Conservation (phyloP, 2,888 invertebrate genomes). For the Chloroclysta siterata region DNA sequence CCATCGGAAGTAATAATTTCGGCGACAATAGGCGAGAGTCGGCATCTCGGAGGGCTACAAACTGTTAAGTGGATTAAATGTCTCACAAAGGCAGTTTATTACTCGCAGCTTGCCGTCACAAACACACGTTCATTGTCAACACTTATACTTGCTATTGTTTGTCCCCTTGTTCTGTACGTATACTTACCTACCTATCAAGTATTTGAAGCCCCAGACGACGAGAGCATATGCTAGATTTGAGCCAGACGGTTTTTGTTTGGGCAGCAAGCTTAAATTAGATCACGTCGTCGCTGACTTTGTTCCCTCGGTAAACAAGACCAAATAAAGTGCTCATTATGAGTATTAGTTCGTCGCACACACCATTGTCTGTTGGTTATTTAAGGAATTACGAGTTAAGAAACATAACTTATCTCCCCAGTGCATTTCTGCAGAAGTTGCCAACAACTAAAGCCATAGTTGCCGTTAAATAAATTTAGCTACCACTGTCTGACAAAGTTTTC, state of each 20-base stretch:
- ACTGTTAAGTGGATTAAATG: conserved; percentile 79
- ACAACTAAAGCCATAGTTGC: conserved; percentile 3
- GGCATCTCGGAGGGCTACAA: conserved; percentile 62
- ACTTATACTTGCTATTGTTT: conserved; percentile 62
- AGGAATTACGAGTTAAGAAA: neutral
- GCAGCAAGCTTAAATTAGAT: conserved; percentile 57
- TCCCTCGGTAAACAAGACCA: conserved; percentile 36
- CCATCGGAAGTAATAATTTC: conserved; percentile 67
- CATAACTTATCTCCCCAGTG: neutral
- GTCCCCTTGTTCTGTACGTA: conserved; percentile 40
- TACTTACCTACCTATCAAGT: conserved; percentile 26
- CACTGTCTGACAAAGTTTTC: conserved; percentile 33
- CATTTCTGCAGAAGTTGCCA: neutral
- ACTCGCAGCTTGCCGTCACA: conserved; percentile 58
- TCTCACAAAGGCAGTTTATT: conserved; percentile 72
- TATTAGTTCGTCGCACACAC: conserved; percentile 22
- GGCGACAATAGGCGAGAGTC: conserved; percentile 57
- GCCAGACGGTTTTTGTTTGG: conserved; percentile 48
- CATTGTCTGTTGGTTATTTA: conserved; percentile 6
- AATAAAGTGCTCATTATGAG: conserved; percentile 35
- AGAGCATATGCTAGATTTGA: conserved; percentile 36
- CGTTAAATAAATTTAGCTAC: conserved; percentile 17
- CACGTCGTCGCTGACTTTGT: conserved; percentile 51
- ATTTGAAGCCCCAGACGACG: conserved; percentile 42
- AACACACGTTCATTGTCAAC: conserved; percentile 62